A percentile compares a stretch with the other conserved stretches of the same genome.
Evolutionary conservation across 2,888 invertebrate species (phyloP).

Genomic region (Laspeyria flexula): DNA sequence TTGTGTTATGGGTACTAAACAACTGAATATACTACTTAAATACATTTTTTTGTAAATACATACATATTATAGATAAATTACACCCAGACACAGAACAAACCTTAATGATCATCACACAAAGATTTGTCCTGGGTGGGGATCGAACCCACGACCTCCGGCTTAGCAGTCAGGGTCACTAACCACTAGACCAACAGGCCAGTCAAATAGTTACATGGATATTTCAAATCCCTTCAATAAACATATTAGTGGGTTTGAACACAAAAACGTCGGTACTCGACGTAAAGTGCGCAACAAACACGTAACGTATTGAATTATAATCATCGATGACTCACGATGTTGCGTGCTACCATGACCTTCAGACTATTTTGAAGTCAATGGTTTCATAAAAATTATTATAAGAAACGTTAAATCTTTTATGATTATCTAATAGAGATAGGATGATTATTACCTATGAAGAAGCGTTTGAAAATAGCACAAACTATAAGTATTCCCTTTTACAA

Average conservation of each 20-base stretch:
- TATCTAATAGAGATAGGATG: neutral
- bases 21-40: too few species aligned
- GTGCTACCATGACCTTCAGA: conserved; percentile 21
- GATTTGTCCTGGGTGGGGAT: too few species aligned
- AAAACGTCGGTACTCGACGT: neutral
- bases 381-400: neutral
- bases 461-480: neutral
- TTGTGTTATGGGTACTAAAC: too few species aligned
- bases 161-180: too few species aligned
- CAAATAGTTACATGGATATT: too few species aligned
- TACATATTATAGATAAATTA: too few species aligned
- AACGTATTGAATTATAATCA: conserved; percentile 42
- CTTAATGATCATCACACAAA: too few species aligned
- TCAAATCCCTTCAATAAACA: neutral
- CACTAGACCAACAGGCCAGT: too few species aligned
- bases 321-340: conserved; percentile 29
- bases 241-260: neutral
- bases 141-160: too few species aligned
- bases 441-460: neutral
- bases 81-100: too few species aligned
- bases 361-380: conserved; percentile 11
- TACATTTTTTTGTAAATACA: too few species aligned
- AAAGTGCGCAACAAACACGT: conserved; percentile 11
- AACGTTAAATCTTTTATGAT: neutral
- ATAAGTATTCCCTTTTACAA: too few species aligned